A percentile compares a stretch with the other conserved stretches of the same genome.
Conservation (phyloP, 2,797 vertebrate species). For the Cossypha heuglini region DNA sequence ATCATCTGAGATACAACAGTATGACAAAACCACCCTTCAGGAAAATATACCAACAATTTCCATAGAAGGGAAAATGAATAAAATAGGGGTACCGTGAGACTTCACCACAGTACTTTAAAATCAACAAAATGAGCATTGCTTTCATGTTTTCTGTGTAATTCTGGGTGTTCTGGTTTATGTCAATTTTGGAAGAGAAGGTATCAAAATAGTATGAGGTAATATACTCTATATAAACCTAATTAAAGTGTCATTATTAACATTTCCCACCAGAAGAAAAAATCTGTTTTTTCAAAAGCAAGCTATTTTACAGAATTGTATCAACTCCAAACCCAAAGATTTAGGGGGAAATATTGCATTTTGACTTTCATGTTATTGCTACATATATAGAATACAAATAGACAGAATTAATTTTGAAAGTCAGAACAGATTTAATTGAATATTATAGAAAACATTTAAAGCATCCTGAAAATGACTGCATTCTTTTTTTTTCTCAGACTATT, state of each 20-base stretch:
- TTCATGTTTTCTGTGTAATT: neutral
- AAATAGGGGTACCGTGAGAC: neutral
- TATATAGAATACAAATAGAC: neutral
- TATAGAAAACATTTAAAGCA: neutral
- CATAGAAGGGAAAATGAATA: neutral
- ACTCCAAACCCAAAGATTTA: neutral
- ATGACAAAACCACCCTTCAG: neutral
- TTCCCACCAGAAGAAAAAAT: neutral
- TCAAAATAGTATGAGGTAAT: neutral
- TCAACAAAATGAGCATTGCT: neutral
- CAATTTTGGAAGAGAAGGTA: neutral
- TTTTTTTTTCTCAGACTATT: neutral
- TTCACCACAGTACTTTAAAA: neutral
- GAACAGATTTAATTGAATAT: neutral
- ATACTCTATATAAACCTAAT: neutral
- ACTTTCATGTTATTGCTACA: neutral
- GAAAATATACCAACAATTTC: neutral
- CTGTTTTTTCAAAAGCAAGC: neutral
- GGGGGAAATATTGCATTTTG: neutral
- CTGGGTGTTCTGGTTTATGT: neutral
- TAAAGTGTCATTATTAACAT: neutral
- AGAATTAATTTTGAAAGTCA: neutral
- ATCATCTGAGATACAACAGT: neutral
- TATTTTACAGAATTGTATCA: neutral
- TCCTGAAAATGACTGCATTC: fast-evolving